phyloP scores from a whole-genome alignment of 64 coral and sea anemone species.

The Actinia tenebrosa region DNA sequence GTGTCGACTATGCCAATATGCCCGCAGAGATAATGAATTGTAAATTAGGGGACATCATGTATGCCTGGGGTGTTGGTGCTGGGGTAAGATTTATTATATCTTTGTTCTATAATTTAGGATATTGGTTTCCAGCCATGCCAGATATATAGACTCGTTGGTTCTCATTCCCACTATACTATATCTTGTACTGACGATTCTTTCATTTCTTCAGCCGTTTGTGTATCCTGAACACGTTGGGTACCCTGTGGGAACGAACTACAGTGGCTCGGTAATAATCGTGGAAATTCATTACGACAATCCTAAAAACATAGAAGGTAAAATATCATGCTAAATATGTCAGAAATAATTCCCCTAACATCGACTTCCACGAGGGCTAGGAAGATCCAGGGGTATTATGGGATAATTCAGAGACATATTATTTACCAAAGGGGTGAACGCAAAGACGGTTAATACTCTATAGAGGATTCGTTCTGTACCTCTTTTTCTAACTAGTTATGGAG shows the following conservation, averaged over 20 bases:
- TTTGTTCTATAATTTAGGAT: background rate
- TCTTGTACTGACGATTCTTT: background rate
- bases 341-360: too few relatives aligned
- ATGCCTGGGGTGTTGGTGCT: constrained; percentile 38
- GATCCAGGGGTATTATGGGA: too few relatives aligned
- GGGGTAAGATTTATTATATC: background rate
- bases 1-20: constrained; percentile 27
- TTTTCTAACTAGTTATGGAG: too few relatives aligned
- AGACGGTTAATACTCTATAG: too few relatives aligned
- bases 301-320: constrained; percentile 19
- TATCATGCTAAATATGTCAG: too few relatives aligned
- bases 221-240: constrained; percentile 22
- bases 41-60: background rate
- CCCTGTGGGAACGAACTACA: background rate
- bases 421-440: too few relatives aligned
- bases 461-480: too few relatives aligned
- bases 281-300: constrained; percentile 64
- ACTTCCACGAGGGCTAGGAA: too few relatives aligned
- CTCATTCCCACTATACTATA: background rate
- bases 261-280: constrained; percentile 7
- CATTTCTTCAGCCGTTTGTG: constrained; percentile 14
- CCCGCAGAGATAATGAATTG: background rate
- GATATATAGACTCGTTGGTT: background rate
- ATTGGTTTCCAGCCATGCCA: too few relatives aligned
- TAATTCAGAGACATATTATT: too few relatives aligned